Evolutionary conservation across 2,113 vertebrate species (phyloP).

Genomic region (Lampris megalopsis): DNA sequence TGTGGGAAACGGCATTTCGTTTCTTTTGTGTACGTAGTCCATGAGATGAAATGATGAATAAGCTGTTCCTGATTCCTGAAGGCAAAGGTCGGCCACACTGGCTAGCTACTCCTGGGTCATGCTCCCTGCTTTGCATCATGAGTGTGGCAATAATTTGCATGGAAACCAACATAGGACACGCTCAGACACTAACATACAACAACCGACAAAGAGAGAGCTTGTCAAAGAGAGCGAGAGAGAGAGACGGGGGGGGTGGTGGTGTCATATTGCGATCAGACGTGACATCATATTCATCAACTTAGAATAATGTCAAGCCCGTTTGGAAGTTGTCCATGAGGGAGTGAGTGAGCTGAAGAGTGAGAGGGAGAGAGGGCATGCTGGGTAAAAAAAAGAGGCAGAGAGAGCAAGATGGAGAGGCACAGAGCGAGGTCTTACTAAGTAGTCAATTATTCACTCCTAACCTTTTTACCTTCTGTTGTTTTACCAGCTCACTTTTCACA

Average conservation of each 20-base stretch:
- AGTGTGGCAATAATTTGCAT: constrained; percentile 44
- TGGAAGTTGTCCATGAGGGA: not conserved
- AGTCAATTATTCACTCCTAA: constrained; percentile 59
- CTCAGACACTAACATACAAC: too few species aligned
- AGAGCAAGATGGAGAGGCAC: not conserved
- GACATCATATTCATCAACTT: too few species aligned
- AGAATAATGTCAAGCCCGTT: too few species aligned
- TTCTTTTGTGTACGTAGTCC: too few species aligned
- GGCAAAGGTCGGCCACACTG: not conserved
- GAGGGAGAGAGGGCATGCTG: not conserved
- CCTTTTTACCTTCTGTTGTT: constrained; percentile 46
- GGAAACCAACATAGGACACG: not conserved
- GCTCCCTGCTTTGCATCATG: constrained; percentile 53
- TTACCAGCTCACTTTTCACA: constrained; percentile 6
- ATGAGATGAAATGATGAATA: too few species aligned
- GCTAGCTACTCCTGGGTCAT: constrained; percentile 22
- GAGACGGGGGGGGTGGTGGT: not conserved
- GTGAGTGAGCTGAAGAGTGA: not conserved
- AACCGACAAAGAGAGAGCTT: not conserved
- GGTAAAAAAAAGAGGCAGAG: too few species aligned
- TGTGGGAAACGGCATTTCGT: too few species aligned
- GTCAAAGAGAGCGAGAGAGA: not conserved
- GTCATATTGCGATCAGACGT: too few species aligned
- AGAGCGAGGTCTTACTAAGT: constrained; percentile 20
- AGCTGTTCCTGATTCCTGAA: too few species aligned